Conservation (phyloP, 2,888 invertebrate species). For the Neoitamus cyanurus region DNA sequence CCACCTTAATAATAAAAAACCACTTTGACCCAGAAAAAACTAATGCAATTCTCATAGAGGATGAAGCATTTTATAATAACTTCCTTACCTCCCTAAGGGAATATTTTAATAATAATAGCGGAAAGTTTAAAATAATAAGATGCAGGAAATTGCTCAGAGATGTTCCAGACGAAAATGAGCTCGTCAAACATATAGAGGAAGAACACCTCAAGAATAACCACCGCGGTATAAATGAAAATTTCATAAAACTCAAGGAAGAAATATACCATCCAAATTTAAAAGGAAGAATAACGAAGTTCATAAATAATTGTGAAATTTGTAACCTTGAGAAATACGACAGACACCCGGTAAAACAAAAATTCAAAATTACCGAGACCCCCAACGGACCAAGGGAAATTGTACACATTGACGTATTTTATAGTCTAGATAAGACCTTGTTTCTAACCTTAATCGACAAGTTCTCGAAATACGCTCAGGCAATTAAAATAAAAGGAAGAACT, state of each 20-base stretch:
- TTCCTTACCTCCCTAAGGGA: not conserved
- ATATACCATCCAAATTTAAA: conserved; percentile 17
- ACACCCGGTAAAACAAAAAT: not conserved
- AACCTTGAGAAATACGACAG: conserved; percentile 6
- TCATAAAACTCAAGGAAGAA: not conserved
- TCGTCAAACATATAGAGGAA: not conserved
- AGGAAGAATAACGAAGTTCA: not conserved
- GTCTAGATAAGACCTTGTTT: not conserved
- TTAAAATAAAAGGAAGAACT: not conserved
- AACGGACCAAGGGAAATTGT: too few species aligned
- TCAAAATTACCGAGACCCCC: too few species aligned
- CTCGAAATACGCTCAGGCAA: conserved; percentile 28
- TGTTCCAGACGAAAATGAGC: not conserved
- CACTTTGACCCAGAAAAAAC: not conserved
- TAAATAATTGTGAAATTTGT: conserved; percentile 20
- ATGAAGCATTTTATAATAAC: not conserved
- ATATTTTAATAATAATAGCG: not conserved
- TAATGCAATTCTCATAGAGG: not conserved
- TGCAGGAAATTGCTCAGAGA: not conserved
- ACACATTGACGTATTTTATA: conserved; percentile 23
- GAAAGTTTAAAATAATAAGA: not conserved
- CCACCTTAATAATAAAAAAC: not conserved
- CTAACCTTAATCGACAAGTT: conserved; percentile 39
- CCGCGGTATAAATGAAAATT: conserved; percentile 1
- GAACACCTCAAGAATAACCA: not conserved